phyloP scores from a whole-genome alignment of 1,140 invertebrate species.

The roundworm (Caenorhabditis elegans) region WBcel235 BX284604.4:6580501-6581000 shows the following conservation, averaged over 20 bases:
- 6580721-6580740: conserved; percentile 96
- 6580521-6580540: conserved; percentile 85
- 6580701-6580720: conserved; percentile 90
- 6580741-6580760: conserved; percentile 77
- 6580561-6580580: neutral
- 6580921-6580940: too few species aligned
- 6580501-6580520: conserved; percentile 84
- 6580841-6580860: too few species aligned
- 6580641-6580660: conserved; percentile 93
- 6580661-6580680: conserved; percentile 92
- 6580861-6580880: too few species aligned
- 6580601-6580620: conserved; percentile 88
- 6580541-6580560: conserved; percentile 77
- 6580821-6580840: neutral
- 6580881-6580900: too few species aligned
- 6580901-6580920: too few species aligned
- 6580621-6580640: conserved; percentile 80
- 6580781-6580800: too few species aligned
- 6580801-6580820: too few species aligned
- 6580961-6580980: too few species aligned
- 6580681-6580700: conserved; percentile 97
- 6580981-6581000: too few species aligned
- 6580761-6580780: conserved; percentile 67
- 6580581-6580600: conserved; percentile 71
- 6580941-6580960: too few species aligned